Evolutionary conservation across 2,113 vertebrate genomes (phyloP).

Genomic region (Cephalopterus ornatus): DNA sequence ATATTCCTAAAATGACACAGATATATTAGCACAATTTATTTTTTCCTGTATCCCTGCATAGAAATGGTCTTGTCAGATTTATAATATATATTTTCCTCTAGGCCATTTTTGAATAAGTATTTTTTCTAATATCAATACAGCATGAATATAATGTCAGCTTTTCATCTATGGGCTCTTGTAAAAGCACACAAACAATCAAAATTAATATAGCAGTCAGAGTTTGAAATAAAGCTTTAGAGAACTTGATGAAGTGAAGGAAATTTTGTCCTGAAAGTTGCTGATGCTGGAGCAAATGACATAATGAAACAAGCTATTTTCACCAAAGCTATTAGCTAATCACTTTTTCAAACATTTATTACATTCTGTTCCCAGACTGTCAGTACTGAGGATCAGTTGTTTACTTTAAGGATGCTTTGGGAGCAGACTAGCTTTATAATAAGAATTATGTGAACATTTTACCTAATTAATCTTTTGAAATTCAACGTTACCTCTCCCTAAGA

Average conservation of each 20-base stretch:
- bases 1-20: not conserved
- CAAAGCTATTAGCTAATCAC: not conserved
- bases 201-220: not conserved
- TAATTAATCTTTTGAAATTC: not conserved
- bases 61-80: not conserved
- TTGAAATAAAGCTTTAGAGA: not conserved
- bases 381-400: not conserved
- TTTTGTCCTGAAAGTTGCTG: not conserved
- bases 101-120: not conserved
- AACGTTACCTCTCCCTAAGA: not conserved
- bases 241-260: not conserved
- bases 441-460: not conserved
- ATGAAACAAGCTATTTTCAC: not conserved
- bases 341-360: not conserved
- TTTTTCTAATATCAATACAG: not conserved
- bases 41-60: not conserved
- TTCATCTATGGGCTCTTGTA: not conserved
- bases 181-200: not conserved
- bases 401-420: not conserved
- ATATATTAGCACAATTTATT: not conserved
- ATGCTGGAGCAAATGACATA: not conserved
- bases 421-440: not conserved
- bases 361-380: not conserved
- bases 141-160: not conserved
- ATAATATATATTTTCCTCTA: not conserved